A percentile compares a stretch with the other conserved stretches of the same genome.
Conservation (phyloP, 2,113 vertebrate genomes). For the Thymallus thymallus region DNA sequence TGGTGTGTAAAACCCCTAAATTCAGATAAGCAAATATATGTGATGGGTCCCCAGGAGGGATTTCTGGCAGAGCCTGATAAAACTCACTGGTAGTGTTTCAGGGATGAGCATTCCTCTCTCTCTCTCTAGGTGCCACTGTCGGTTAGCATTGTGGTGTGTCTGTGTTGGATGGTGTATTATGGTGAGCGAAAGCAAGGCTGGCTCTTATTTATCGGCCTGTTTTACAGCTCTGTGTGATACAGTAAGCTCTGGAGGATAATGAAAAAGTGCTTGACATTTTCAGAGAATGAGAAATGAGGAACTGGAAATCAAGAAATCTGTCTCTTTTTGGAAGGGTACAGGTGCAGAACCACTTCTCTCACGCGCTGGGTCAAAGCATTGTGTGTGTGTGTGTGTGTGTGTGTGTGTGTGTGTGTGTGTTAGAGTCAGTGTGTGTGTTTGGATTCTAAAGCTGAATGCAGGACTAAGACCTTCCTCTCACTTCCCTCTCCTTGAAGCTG, state of each 20-base stretch:
- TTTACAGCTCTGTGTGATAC: slow-evolving; percentile 13
- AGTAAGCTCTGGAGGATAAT: slow-evolving; percentile 3
- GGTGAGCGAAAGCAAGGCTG: not conserved
- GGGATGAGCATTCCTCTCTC: not conserved
- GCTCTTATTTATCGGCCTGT: not conserved
- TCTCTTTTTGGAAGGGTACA: not conserved
- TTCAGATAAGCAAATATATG: too few relatives aligned
- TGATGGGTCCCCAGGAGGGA: too few relatives aligned
- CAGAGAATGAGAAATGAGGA: slow-evolving; percentile 8
- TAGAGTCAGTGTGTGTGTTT: not conserved
- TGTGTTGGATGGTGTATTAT: not conserved
- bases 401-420: not conserved
- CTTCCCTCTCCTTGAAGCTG: not conserved
- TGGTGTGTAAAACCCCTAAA: too few relatives aligned
- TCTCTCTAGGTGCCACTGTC: not conserved
- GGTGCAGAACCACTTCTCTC: not conserved
- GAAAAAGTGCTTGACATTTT: slow-evolving; percentile 24
- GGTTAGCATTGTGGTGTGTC: slow-evolving; percentile 1
- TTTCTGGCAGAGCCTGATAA: not conserved
- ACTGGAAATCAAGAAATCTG: slow-evolving; percentile 17
- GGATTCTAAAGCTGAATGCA: not conserved
- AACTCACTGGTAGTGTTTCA: not conserved
- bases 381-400: not conserved
- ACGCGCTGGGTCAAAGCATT: not conserved
- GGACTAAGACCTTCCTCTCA: not conserved